Percentiles rank a stretch among this genome's conserved stretches.
These are phyloP conservation scores for Nasonia vitripennis DNA, from an alignment of 1,140 invertebrate species.

Conservation along the genomic window DNA sequence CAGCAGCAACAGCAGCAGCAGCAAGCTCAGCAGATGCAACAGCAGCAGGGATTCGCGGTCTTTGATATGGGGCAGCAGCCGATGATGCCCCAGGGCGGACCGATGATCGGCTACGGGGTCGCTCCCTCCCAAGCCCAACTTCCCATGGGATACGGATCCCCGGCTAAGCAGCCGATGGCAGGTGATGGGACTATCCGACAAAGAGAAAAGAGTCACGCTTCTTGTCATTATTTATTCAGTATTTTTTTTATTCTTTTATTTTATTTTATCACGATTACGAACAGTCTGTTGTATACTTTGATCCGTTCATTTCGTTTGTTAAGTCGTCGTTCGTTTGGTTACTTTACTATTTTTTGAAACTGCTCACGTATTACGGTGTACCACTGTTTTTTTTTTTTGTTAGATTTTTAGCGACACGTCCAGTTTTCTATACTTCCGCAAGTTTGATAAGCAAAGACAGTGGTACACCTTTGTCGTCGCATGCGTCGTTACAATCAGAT, in stretches of 20 bases:
- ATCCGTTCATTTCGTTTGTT: slow-evolving; percentile 20
- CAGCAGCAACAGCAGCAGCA: slow-evolving; percentile 67
- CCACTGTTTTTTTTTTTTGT: background rate
- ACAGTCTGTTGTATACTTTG: background rate
- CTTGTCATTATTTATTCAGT: slow-evolving; percentile 40
- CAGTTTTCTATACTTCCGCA: background rate
- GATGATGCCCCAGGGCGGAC: slow-evolving; percentile 58
- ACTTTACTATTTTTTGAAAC: slow-evolving; percentile 6
- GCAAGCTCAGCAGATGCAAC: slow-evolving; percentile 61
- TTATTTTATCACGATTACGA: background rate
- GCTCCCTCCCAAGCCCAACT: slow-evolving; percentile 68
- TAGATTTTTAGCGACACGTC: background rate
- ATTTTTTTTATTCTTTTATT: slow-evolving; percentile 15
- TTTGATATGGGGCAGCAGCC: slow-evolving; percentile 61
- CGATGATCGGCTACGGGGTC: slow-evolving; percentile 62
- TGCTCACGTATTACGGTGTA: slow-evolving; percentile 9
- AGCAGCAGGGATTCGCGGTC: slow-evolving; percentile 62
- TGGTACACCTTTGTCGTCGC: slow-evolving; percentile 28
- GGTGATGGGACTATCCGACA: slow-evolving; percentile 68
- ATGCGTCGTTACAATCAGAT: slow-evolving; percentile 35
- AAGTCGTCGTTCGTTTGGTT: slow-evolving; percentile 21
- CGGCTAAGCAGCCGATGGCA: slow-evolving; percentile 78
- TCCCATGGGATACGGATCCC: slow-evolving; percentile 77
- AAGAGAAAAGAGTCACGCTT: slow-evolving; percentile 54
- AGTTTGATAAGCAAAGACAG: background rate